Conservation (phyloP, 2,888 invertebrate species). For the Ennomos fuscantarius region DNA sequence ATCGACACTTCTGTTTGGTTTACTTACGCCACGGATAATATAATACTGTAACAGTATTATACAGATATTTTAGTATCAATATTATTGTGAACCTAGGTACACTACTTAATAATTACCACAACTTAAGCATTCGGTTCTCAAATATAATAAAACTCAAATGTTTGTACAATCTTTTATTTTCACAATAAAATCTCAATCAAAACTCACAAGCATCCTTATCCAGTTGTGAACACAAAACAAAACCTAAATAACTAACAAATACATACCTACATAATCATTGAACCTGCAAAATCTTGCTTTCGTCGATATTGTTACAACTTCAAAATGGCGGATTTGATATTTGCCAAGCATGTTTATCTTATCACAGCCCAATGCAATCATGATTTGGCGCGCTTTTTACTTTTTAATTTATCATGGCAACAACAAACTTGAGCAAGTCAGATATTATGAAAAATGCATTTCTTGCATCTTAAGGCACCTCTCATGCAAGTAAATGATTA, state of each 20-base stretch:
- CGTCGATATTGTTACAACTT: slow-evolving; percentile 32
- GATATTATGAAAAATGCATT: neutral
- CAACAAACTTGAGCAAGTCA: slow-evolving; percentile 14
- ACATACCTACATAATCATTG: slow-evolving; percentile 53
- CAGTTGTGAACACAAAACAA: slow-evolving; percentile 73
- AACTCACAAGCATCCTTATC: slow-evolving; percentile 76
- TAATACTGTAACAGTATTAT: too few species aligned
- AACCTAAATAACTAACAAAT: slow-evolving; percentile 71
- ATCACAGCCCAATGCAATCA: slow-evolving; percentile 51
- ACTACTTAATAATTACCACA: too few species aligned
- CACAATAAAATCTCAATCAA: slow-evolving; percentile 81
- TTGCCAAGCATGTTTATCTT: slow-evolving; percentile 42
- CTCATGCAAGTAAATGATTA: too few species aligned
- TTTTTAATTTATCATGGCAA: slow-evolving; percentile 16
- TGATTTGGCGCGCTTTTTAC: slow-evolving; percentile 21
- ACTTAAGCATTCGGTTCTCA: too few species aligned
- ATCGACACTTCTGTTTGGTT: too few species aligned
- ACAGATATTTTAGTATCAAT: too few species aligned
- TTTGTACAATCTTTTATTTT: slow-evolving; percentile 78
- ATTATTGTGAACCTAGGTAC: too few species aligned
- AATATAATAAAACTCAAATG: slow-evolving; percentile 48
- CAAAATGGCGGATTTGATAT: slow-evolving; percentile 45
- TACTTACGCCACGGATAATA: too few species aligned
- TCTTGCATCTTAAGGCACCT: slow-evolving; percentile 5
- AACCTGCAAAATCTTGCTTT: slow-evolving; percentile 37